A percentile compares a stretch with the other conserved stretches of the same genome.
Evolutionary conservation across 2,797 vertebrate genomes (phyloP).

Genomic region (Antennarius maculatus): DNA sequence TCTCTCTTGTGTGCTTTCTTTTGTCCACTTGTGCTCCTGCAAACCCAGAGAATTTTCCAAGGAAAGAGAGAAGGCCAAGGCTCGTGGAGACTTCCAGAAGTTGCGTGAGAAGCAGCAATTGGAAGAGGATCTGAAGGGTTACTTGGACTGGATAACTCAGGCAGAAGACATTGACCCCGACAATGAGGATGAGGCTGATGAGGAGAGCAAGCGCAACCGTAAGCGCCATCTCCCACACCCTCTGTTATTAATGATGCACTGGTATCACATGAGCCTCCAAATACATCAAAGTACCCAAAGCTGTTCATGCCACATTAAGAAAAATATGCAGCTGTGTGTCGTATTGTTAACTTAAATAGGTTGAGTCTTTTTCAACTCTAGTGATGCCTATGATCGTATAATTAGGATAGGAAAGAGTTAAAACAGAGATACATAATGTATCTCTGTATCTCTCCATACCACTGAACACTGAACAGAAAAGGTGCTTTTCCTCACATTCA

Average conservation of each 20-base stretch:
- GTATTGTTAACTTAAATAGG: constrained; percentile 16
- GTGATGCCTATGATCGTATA: constrained; percentile 9
- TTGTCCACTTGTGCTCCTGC: constrained; percentile 67
- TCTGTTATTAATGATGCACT: background rate
- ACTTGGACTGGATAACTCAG: constrained; percentile 99
- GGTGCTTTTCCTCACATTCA: background rate
- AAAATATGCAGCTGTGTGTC: constrained; percentile 11
- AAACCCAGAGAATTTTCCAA: constrained; percentile 96
- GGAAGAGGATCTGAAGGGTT: constrained; percentile 97
- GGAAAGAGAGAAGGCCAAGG: constrained; percentile 98
- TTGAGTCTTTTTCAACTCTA: constrained; percentile 12
- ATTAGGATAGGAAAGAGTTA: constrained; percentile 8
- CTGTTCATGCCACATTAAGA: background rate
- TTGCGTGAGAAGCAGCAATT: constrained; percentile 98
- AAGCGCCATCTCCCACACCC: constrained; percentile 53
- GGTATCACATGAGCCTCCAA: background rate
- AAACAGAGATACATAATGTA: constrained; percentile 8
- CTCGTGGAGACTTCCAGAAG: constrained; percentile 98
- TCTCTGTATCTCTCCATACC: too few species aligned
- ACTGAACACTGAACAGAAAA: constrained; percentile 1
- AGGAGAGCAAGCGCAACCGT: constrained; percentile 94
- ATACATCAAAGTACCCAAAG: constrained; percentile 14
- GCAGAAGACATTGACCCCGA: constrained; percentile 99
- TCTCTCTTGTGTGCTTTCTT: constrained; percentile 29
- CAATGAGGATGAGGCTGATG: constrained; percentile 94